Evolutionary conservation across 2,797 vertebrate species (phyloP).

Genomic region (Pagetopsis macropterus): DNA sequence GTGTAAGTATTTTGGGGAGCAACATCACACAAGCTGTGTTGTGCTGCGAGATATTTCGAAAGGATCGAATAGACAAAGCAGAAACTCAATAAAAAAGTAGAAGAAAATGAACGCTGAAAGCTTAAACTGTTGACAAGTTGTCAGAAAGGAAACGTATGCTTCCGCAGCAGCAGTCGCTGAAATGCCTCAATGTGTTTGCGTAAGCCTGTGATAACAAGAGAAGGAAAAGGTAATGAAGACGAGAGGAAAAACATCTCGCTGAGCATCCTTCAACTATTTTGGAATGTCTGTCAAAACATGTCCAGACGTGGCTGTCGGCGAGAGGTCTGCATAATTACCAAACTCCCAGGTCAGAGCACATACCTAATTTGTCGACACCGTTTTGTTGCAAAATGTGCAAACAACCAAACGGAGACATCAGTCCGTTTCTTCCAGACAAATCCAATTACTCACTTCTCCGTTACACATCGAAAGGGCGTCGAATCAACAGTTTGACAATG

Average conservation of each 20-base stretch:
- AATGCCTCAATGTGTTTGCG: slow-evolving; percentile 38
- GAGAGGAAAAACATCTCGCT: slow-evolving; percentile 38
- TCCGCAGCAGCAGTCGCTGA: slow-evolving; percentile 39
- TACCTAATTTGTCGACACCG: slow-evolving; percentile 49
- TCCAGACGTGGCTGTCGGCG: slow-evolving; percentile 62
- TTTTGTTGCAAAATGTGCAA: slow-evolving; percentile 37
- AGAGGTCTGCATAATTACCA: slow-evolving; percentile 59
- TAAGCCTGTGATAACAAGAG: slow-evolving; percentile 60
- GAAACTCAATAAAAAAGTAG: slow-evolving; percentile 36
- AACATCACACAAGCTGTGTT: slow-evolving; percentile 17
- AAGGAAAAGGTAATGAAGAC: slow-evolving; percentile 65
- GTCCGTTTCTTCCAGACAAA: background rate
- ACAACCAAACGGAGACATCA: slow-evolving; percentile 24
- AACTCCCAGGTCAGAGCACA: slow-evolving; percentile 65
- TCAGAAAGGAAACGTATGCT: slow-evolving; percentile 23
- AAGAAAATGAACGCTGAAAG: slow-evolving; percentile 14
- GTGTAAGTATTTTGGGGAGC: slow-evolving; percentile 10
- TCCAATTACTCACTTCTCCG: background rate
- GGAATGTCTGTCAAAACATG: slow-evolving; percentile 78
- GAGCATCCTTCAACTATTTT: slow-evolving; percentile 60
- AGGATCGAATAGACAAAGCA: slow-evolving; percentile 23
- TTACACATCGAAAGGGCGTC: background rate
- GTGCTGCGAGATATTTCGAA: slow-evolving; percentile 25
- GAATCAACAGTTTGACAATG: background rate
- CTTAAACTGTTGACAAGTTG: slow-evolving; percentile 48